These are phyloP conservation scores for Charaxes varanes DNA, from an alignment of 1,140 invertebrate genomes.

Conservation along the genomic window DNA sequence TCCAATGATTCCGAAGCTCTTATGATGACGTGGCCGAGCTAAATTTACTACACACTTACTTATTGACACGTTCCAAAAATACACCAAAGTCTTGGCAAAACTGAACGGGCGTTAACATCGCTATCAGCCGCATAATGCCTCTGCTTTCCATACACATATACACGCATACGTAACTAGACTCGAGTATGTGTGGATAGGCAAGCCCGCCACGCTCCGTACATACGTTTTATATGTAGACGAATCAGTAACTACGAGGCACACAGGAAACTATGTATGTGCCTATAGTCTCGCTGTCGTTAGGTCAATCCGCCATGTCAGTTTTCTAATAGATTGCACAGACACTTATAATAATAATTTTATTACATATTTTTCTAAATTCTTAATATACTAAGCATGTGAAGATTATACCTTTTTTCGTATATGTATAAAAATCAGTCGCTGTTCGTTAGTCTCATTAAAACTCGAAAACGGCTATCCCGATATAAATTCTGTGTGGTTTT, in stretches of 20 bases:
- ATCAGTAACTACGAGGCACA: constrained; percentile 10
- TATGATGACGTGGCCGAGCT: constrained; percentile 26
- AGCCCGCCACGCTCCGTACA: constrained; percentile 11
- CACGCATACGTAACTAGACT: not conserved
- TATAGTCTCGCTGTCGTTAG: constrained; percentile 11
- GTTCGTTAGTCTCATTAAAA: too few relatives aligned
- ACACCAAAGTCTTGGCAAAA: constrained; percentile 62
- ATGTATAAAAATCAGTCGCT: too few relatives aligned
- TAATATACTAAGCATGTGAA: too few relatives aligned
- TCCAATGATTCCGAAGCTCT: constrained; percentile 20
- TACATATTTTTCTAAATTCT: too few relatives aligned
- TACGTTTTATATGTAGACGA: constrained; percentile 16
- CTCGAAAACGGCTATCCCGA: too few relatives aligned
- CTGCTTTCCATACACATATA: constrained; percentile 9
- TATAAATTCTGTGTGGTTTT: too few relatives aligned
- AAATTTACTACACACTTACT: constrained; percentile 64
- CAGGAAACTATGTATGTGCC: constrained; percentile 8
- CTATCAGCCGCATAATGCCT: constrained; percentile 54
- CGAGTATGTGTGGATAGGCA: constrained; percentile 5
- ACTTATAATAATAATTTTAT: too few relatives aligned
- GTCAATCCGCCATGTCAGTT: constrained; percentile 11
- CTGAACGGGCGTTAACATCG: constrained; percentile 63
- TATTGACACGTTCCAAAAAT: constrained; percentile 72
- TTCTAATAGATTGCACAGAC: too few relatives aligned
- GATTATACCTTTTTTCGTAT: too few relatives aligned